These are phyloP conservation scores for Maccullochella peelii DNA, from an alignment of 2,113 vertebrate genomes.

Conservation along the genomic window DNA sequence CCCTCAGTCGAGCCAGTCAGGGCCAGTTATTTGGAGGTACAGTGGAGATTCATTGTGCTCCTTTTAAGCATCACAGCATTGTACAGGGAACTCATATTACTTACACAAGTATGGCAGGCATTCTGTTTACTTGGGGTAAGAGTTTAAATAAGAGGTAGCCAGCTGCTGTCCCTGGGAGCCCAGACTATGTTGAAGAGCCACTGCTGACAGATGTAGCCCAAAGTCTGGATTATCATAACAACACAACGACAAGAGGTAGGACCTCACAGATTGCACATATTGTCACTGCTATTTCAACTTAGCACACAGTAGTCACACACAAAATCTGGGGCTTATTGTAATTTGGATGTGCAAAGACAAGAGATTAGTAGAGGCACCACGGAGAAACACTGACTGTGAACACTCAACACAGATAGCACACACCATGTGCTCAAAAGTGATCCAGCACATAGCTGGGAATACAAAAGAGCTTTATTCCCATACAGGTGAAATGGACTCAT, in stretches of 20 bases:
- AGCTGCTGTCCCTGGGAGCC: slow-evolving; percentile 83
- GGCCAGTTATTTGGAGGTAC: slow-evolving; percentile 44
- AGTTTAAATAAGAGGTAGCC: slow-evolving; percentile 86
- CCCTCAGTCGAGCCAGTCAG: slow-evolving; percentile 7
- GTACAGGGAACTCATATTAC: slow-evolving; percentile 86
- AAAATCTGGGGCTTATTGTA: slow-evolving; percentile 18
- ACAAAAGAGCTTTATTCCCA: slow-evolving; percentile 16
- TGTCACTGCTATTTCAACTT: slow-evolving; percentile 40
- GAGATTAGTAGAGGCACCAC: slow-evolving; percentile 9
- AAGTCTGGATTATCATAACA: slow-evolving; percentile 73
- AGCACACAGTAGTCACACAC: slow-evolving; percentile 14
- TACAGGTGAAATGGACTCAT: slow-evolving; percentile 10
- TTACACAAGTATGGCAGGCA: slow-evolving; percentile 89
- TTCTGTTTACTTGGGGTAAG: slow-evolving; percentile 84
- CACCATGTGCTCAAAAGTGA: slow-evolving; percentile 13
- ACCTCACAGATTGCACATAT: slow-evolving; percentile 34
- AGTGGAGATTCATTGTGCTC: slow-evolving; percentile 63
- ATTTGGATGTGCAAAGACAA: slow-evolving; percentile 42
- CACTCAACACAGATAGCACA: slow-evolving; percentile 16
- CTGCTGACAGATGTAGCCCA: slow-evolving; percentile 71
- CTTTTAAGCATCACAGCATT: slow-evolving; percentile 83
- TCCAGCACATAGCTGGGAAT: not conserved
- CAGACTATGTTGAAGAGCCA: slow-evolving; percentile 59
- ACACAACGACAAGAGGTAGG: slow-evolving; percentile 69
- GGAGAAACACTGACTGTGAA: slow-evolving; percentile 3